Conservation (phyloP, 2,113 vertebrate species). For the Ctenodactylus gundi region DNA sequence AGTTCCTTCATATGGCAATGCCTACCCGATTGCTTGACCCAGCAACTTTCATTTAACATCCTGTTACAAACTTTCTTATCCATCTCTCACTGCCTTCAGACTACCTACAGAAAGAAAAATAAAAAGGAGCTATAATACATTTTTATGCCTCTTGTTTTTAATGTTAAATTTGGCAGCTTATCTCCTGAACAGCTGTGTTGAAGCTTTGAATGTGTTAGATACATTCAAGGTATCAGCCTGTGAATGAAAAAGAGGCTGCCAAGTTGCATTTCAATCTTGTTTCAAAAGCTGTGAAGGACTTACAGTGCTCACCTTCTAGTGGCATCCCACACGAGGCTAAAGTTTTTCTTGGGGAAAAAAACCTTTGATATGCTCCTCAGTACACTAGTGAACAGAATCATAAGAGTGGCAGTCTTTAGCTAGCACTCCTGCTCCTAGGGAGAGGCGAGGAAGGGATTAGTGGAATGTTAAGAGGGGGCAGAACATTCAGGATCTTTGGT, state of each 20-base stretch:
- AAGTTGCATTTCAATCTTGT: background rate
- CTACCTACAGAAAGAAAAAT: background rate
- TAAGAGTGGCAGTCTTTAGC: background rate
- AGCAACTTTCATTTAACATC: background rate
- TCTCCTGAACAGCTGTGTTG: slow-evolving; percentile 23
- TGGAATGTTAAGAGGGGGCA: background rate
- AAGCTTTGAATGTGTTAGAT: background rate
- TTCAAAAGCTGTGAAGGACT: background rate
- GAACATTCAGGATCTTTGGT: background rate
- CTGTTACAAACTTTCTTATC: background rate
- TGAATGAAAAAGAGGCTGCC: background rate
- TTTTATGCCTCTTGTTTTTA: background rate
- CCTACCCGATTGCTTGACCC: background rate
- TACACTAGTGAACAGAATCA: background rate
- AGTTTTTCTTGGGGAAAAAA: background rate
- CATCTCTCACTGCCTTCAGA: background rate
- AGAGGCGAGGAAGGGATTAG: background rate
- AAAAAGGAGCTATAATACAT: background rate
- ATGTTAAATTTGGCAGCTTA: background rate
- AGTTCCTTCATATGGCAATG: rapidly evolving
- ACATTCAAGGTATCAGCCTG: background rate
- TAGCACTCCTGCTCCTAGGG: background rate
- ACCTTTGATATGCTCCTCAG: background rate
- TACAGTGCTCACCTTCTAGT: background rate
- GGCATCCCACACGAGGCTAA: background rate